Base-by-base conservation (phyloP, 2,888 invertebrate genomes). In the Spatulosminthurus flaviceps region DNA sequence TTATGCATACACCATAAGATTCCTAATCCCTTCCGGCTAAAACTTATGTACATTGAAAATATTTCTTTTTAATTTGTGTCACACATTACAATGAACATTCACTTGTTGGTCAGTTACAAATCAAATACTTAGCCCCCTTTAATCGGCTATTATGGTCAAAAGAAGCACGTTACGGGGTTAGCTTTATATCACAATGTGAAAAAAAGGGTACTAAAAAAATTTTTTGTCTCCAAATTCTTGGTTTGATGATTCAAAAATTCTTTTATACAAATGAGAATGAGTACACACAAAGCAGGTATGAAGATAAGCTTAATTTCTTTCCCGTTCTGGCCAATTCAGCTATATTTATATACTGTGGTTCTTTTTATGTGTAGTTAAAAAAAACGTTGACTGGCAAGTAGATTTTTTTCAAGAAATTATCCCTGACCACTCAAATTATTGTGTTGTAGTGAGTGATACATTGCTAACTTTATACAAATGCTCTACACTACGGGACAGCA, bases 21-120 rank as follows among this genome's bases (percentile, higher is more conserved):
- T 51, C n/a, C 16, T 71, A 69, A 71, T 72, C 78, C 78, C 78
- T 78, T 78, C 78, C 78, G 78, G 78, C 78, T 71, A 77, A 77
- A n/a, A n/a, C n/a, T n/a, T n/a, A n/a, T 26, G 61, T 34, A 75
- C 64, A 61, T 61, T 64, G 61, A 75, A 64, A 75, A 64, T 60
- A 75, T 60, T 75, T 43, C 29, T 51, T 60, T 69, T 71, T 72
- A 78, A 78, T 78, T 78, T 78, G 78, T 78, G 78, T 78, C 78
- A 78, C 71, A 70, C 70, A 73, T 70, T 70, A 70, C 34, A 34
- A 69, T 69, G 22, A 70, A 29, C 70, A 70, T 70, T 70, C 70
- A 70, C 70, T 70, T 41, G 64, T 64, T 64, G 64, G 64, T 64
- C 64, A 64, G 64, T 64, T 41, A 72, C 72, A 72, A 42, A 42